phyloP scores from a whole-genome alignment of 2,888 invertebrate genomes.

The Perithous albicinctus region DNA sequence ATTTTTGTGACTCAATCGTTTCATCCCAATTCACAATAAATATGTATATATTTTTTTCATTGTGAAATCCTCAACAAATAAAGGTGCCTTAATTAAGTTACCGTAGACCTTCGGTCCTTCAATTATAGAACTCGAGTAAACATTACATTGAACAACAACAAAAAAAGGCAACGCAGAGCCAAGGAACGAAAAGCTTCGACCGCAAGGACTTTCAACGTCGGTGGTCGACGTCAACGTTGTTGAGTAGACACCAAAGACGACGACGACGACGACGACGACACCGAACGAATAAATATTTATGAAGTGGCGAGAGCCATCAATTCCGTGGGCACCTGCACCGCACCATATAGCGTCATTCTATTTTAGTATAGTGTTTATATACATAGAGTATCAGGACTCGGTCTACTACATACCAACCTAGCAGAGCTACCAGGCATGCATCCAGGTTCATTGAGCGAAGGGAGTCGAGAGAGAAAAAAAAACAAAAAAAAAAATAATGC shows the following conservation, averaged over 20 bases:
- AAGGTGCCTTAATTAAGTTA: too few species aligned
- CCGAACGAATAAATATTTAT: conserved; percentile 67
- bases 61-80: too few species aligned
- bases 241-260: not conserved
- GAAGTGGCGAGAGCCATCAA: conserved; percentile 62
- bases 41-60: too few species aligned
- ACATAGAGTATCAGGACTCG: not conserved
- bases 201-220: conserved; percentile 17
- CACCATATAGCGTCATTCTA: conserved; percentile 20
- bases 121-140: not conserved
- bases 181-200: conserved; percentile 14
- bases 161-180: not conserved
- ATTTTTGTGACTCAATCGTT: too few species aligned
- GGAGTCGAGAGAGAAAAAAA: not conserved
- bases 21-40: too few species aligned
- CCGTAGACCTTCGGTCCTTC: too few species aligned
- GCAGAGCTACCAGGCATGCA: conserved; percentile 1
- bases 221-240: not conserved
- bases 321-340: conserved; percentile 47
- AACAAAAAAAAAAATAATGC: conserved; percentile 24
- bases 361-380: not conserved
- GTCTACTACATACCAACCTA: not conserved
- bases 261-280: conserved; percentile 10
- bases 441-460: conserved; percentile 10
- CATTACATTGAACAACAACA: too few species aligned